Base-by-base conservation (phyloP, 2,797 vertebrate genomes). In the Takifugu ocellatus region DNA sequence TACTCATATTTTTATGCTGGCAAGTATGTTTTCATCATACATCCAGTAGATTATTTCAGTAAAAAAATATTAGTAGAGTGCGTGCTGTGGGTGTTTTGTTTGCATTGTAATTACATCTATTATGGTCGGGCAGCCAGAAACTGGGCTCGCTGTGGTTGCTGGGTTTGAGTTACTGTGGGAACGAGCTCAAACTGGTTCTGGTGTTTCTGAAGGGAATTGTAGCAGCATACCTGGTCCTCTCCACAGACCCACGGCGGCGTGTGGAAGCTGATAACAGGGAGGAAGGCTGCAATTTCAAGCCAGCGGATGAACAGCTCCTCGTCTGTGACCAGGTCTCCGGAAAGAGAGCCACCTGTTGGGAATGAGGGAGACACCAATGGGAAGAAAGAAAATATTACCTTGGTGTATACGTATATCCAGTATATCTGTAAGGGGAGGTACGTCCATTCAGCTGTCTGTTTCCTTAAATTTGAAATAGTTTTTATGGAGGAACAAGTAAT, bases 241-340 rank as follows among this genome's bases (percentile, higher is more conserved):
- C 90, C 92, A 52, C 85, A 95, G 68, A 90, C 80, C 94, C 94
- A 96, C 4, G 95, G 95, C 0, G 93, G 93, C 0, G 90, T 94
- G 67, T 93, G 84, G 75, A 97, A 97, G 63, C 88, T 92, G 84
- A 97, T 93, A 48, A 94, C 93, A 0, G 95, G 95, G 31, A 97
- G 92, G 68, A 96, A 96, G 0, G 93, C 92, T 68, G 84, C 78
- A 0, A 97, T 91, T 86, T 93, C 92, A 77, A 97, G 78, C 95
- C 95, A 97, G 54, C 95, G 90, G 73, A 95, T 92, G 14, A 93
- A 97, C 47, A 97, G 85, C 84, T 97, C 95, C 11, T 87, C 83
- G 66, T 97, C 93, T 54, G 78, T 81, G 0, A 89, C 60, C 50
- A 78, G 33, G 9, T 90, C 91, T 31, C 72, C 70, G 15, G 88